Conservation (phyloP, 1,140 invertebrate species). For the Drosophila equinoxialis region DNA sequence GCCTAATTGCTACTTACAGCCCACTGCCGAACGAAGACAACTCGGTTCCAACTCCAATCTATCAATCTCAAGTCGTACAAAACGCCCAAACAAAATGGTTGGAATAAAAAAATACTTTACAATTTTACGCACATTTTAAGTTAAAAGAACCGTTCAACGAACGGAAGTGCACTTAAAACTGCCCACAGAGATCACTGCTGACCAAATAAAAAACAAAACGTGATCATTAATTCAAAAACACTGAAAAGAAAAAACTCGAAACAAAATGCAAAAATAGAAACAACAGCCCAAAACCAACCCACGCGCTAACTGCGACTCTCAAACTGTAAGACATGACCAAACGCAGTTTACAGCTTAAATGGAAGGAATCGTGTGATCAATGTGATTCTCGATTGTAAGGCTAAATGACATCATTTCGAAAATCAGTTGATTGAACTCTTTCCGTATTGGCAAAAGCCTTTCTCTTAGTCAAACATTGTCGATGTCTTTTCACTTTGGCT, state of each 20-base stretch:
- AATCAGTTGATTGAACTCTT: constrained; percentile 50
- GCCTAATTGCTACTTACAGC: constrained; percentile 14
- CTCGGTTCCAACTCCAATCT: constrained; percentile 11
- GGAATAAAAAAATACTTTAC: constrained; percentile 17
- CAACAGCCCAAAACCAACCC: constrained; percentile 54
- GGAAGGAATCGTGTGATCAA: constrained; percentile 32
- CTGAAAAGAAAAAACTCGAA: constrained; percentile 40
- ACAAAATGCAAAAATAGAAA: constrained; percentile 41
- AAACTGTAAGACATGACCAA: constrained; percentile 69
- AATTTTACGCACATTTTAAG: constrained; percentile 57
- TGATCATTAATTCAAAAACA: constrained; percentile 67
- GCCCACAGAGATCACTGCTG: constrained; percentile 55
- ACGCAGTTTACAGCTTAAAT: constrained; percentile 49
- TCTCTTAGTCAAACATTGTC: constrained; percentile 60
- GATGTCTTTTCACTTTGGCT: constrained; percentile 11
- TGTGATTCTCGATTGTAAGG: constrained; percentile 54
- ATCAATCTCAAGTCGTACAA: constrained; percentile 4
- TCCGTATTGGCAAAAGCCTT: constrained; percentile 43
- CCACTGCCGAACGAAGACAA: neutral
- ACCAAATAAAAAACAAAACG: constrained; percentile 70
- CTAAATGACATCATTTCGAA: constrained; percentile 71
- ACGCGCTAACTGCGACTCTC: constrained; percentile 59
- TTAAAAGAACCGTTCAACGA: constrained; percentile 57
- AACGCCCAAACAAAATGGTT: constrained; percentile 31
- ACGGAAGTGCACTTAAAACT: constrained; percentile 72